Evolutionary conservation across 2,113 vertebrate genomes (phyloP).

Genomic region (Rhinogobius similis): DNA sequence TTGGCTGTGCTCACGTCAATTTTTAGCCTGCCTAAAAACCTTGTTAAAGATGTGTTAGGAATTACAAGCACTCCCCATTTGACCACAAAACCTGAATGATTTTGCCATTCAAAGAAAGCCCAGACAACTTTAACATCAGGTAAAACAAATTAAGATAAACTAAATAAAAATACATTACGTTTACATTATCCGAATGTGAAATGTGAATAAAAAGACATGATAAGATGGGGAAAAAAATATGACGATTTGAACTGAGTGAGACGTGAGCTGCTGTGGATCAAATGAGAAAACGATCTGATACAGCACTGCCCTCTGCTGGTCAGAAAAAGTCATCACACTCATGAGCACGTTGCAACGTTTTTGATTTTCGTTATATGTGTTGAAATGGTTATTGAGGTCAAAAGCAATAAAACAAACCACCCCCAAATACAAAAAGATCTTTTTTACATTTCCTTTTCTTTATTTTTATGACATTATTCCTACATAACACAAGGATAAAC

Average conservation of each 20-base stretch:
- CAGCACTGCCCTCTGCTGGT: slow-evolving; percentile 64
- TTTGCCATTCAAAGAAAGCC: no score
- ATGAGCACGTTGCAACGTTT: neutral
- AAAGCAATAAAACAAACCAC: neutral
- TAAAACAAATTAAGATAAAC: no score
- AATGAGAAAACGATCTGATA: slow-evolving; percentile 19
- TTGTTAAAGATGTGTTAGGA: no score
- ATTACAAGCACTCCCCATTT: no score
- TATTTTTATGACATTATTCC: no score
- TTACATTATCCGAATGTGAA: no score
- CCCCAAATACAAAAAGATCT: neutral
- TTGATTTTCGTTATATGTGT: neutral
- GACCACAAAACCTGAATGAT: no score
- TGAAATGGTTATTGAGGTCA: neutral
- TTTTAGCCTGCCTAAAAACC: neutral
- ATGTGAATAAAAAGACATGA: neutral
- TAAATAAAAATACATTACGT: no score
- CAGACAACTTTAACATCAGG: no score
- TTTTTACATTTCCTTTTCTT: no score
- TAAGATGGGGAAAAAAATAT: neutral
- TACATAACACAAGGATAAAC: neutral
- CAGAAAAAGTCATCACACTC: neutral
- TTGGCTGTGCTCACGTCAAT: slow-evolving; percentile 30
- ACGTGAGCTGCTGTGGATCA: neutral
- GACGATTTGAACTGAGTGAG: neutral